Conservation (phyloP, 1,140 invertebrate species). For the Drosophila equinoxialis region DNA sequence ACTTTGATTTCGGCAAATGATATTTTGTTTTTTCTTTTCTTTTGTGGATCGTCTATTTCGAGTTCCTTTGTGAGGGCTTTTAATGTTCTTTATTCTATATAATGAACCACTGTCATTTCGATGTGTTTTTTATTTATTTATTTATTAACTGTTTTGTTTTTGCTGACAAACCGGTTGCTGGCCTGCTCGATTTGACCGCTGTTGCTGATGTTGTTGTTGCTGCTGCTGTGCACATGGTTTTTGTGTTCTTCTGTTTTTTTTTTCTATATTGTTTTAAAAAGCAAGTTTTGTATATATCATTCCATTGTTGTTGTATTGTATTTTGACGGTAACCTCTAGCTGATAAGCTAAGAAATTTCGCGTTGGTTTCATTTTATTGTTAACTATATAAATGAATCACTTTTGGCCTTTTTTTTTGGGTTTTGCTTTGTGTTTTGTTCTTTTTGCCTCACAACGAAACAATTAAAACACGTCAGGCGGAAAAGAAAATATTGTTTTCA, state of each 20-base stretch:
- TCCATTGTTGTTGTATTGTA: background rate
- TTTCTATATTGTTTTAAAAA: conserved; percentile 20
- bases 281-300: conserved; percentile 16
- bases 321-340: conserved; percentile 10
- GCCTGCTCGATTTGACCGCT: conserved; percentile 50
- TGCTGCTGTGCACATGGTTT: conserved; percentile 54
- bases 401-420: conserved; percentile 12
- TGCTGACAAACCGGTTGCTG: conserved; percentile 62
- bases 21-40: background rate
- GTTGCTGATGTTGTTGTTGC: conserved; percentile 13
- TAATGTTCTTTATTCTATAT: conserved; percentile 22
- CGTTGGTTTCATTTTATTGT: conserved; percentile 1
- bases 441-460: conserved; percentile 14
- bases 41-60: background rate
- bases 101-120: conserved; percentile 70
- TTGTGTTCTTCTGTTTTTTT: conserved; percentile 30
- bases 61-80: background rate
- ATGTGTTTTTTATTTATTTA: conserved; percentile 37
- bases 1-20: background rate
- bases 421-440: background rate
- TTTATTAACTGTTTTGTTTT: conserved; percentile 55
- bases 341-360: conserved; percentile 39
- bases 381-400: conserved; percentile 29
- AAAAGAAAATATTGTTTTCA: conserved; percentile 49
- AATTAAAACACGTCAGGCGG: conserved; percentile 44